phyloP scores from a whole-genome alignment of 2,113 vertebrate species.

The Murina feae region DNA sequence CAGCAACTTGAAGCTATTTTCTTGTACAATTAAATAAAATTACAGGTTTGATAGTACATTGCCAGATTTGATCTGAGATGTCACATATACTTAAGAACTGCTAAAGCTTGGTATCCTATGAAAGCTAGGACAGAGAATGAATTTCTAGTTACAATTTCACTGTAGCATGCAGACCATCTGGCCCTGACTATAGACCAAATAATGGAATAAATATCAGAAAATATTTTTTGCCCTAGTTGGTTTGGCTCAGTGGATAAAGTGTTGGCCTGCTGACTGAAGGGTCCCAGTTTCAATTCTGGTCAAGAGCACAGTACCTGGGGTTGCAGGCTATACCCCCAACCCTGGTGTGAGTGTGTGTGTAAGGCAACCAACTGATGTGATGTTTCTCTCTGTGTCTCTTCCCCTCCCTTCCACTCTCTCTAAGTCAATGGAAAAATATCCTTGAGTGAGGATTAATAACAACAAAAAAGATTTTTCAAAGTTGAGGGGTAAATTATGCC shows the following conservation, averaged over 20 bases:
- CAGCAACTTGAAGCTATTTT: not conserved
- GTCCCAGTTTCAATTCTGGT: too few relatives aligned
- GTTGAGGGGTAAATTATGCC: not conserved
- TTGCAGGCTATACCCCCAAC: too few relatives aligned
- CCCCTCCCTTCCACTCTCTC: too few relatives aligned
- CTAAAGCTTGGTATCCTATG: conserved; percentile 66
- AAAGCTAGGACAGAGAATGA: conserved; percentile 42
- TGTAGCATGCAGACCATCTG: not conserved
- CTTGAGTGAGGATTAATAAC: too few relatives aligned
- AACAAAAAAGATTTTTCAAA: not conserved
- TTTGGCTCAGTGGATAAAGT: too few relatives aligned
- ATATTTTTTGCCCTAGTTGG: not conserved
- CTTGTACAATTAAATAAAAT: conserved; percentile 64
- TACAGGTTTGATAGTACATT: conserved; percentile 61
- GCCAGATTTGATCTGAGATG: conserved; percentile 41
- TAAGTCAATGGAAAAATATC: too few relatives aligned
- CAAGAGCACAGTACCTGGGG: too few relatives aligned
- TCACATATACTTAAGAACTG: conserved; percentile 64
- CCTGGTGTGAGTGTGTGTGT: too few relatives aligned
- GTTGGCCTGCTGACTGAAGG: too few relatives aligned
- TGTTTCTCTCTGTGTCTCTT: too few relatives aligned
- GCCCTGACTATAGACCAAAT: not conserved
- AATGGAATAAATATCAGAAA: not conserved
- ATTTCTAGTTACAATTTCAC: conserved; percentile 40
- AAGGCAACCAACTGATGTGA: too few relatives aligned